phyloP scores from a whole-genome alignment of 2,113 vertebrate genomes.

The Aldabrachelys gigantea region DNA sequence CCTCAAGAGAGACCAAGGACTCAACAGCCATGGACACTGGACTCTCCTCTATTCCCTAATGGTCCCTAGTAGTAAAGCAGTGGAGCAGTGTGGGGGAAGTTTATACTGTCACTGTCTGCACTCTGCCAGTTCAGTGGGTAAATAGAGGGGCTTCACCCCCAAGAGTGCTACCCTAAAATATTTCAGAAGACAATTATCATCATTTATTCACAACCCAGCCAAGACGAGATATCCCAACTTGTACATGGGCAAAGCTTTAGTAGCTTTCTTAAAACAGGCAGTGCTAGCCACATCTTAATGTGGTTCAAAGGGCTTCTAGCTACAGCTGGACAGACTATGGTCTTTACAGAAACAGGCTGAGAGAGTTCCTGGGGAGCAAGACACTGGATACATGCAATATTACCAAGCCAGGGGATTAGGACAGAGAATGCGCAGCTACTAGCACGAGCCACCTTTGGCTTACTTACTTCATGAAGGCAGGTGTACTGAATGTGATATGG shows the following conservation, averaged over 20 bases:
- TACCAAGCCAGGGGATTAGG: background rate
- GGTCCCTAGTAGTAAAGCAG: background rate
- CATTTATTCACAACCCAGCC: background rate
- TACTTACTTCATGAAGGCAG: slow-evolving; percentile 94
- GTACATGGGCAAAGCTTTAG: background rate
- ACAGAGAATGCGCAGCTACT: background rate
- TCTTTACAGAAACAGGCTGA: too few species aligned
- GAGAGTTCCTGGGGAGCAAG: background rate
- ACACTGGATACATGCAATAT: background rate
- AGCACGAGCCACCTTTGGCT: background rate
- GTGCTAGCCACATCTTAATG: background rate
- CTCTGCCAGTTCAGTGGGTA: background rate
- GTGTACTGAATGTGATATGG: slow-evolving; percentile 96
- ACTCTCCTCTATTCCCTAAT: background rate
- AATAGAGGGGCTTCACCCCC: background rate
- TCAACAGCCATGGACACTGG: background rate
- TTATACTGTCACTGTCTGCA: background rate
- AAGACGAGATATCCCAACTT: background rate
- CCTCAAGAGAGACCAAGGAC: background rate
- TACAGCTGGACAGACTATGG: background rate
- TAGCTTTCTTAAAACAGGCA: background rate
- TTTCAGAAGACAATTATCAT: background rate
- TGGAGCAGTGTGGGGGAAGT: background rate
- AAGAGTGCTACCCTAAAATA: background rate
- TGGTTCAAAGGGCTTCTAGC: background rate